Evolutionary conservation across 2,113 vertebrate genomes (phyloP), one percentile per base, ranked within the genome.

Genomic region (Mirza zaza): DNA sequence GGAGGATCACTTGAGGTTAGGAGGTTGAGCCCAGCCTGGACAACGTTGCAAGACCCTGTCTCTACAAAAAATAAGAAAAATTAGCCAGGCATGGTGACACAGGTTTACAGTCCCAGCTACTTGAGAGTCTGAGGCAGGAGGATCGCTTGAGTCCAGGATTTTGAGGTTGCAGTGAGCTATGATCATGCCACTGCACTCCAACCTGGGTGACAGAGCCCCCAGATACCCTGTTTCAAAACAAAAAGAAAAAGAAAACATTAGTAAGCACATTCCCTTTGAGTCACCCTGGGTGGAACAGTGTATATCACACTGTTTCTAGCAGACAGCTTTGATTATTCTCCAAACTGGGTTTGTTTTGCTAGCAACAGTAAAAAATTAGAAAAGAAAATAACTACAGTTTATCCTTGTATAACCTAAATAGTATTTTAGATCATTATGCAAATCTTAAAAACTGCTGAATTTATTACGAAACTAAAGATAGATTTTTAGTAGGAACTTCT

Each of bases 401-500:
- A 94, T 87, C 34, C 57, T 90, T 81, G n/a, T 45, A 36, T 89
- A 86, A 73, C 83, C 12, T 39, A 77, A 87, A 42, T 89, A 84
- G 21, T 83, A 85, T 85, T 87, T 75, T 57, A 77, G 45, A 95
- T 79, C 34, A 94, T 93, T 89, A 92, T 73, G n/a, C 63, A 91
- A 86, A 70, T 83, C 61, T 63, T 34, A 84, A 59, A 82, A 85
- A 61, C 8, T n/a, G 13, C 21, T 93, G 73, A 85, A 91, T 91
- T 88, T 86, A 87, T 79, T 75, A 67, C 52, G 48, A 88, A 94
- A 80, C 34, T 87, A 91, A 95, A 81, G 80, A 87, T 36, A 97
- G 81, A 87, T 83, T 97, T 95, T 59, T 68, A 93, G 13, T 25
- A 36, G 36, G 21, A 94, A 96, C 5, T 94, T 98, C 83, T 96